Conservation (phyloP, 2,888 invertebrate species). For the Sabatieria punctata region DNA sequence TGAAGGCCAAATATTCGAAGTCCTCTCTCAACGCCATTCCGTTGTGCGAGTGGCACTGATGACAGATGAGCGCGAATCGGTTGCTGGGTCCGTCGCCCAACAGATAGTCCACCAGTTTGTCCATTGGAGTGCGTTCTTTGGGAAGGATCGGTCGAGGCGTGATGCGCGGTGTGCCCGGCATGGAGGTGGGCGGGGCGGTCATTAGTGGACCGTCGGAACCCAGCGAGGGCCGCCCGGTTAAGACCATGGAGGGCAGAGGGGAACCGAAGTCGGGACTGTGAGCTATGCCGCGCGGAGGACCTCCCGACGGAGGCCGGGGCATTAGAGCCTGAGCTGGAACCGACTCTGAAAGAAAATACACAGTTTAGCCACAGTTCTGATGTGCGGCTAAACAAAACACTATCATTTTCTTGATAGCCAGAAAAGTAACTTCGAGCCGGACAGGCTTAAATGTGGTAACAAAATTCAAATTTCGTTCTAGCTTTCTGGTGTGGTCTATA, state of each 20-base stretch:
- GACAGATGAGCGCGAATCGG: slow-evolving; percentile 84
- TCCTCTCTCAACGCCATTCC: slow-evolving; percentile 63
- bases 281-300: background rate
- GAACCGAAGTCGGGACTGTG: background rate
- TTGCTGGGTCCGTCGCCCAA: slow-evolving; percentile 87
- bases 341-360: no score
- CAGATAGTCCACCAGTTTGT: slow-evolving; percentile 77
- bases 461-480: no score
- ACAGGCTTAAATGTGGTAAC: no score
- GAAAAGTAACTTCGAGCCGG: no score
- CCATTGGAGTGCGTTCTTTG: slow-evolving; percentile 57
- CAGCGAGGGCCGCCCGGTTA: background rate
- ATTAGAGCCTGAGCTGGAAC: no score
- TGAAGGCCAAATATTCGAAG: slow-evolving; percentile 56
- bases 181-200: background rate
- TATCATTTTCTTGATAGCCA: no score
- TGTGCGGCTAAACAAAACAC: no score
- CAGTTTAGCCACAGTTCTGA: no score
- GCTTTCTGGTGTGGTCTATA: no score
- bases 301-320: no score
- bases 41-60: slow-evolving; percentile 73
- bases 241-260: background rate
- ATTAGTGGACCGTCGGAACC: background rate
- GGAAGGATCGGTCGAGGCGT: slow-evolving; percentile 55
- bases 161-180: slow-evolving; percentile 18